A percentile compares a stretch with the other conserved stretches of the same genome.
Conservation (phyloP, 2,113 vertebrate species). For the Ariopsis seemanni region DNA sequence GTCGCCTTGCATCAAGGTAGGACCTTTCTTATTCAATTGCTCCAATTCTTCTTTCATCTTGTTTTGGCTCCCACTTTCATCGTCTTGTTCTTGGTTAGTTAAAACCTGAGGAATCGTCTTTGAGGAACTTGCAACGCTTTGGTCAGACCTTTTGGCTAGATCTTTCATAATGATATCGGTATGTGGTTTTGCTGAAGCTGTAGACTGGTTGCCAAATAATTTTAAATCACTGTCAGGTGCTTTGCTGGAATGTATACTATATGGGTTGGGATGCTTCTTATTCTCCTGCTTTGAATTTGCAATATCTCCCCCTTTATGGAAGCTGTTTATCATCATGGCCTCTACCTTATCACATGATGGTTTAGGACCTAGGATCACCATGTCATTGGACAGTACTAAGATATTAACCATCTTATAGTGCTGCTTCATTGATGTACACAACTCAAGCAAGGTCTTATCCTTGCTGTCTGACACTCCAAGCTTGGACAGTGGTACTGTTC, state of each 20-base stretch:
- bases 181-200: neutral
- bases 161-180: neutral
- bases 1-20: neutral
- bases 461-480: slow-evolving; percentile 54
- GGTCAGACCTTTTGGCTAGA: neutral
- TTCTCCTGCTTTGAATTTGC: neutral
- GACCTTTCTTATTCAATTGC: neutral
- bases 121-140: neutral
- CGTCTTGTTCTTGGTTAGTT: neutral
- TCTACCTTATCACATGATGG: slow-evolving; percentile 36
- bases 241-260: neutral
- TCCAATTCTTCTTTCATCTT: neutral
- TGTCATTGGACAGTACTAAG: slow-evolving; percentile 12
- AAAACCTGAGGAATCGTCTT: neutral
- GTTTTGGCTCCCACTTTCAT: neutral
- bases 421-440: slow-evolving; percentile 55
- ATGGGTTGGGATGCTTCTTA: neutral
- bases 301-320: neutral
- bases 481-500: slow-evolving; percentile 55
- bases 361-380: slow-evolving; percentile 47
- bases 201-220: neutral
- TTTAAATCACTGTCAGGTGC: neutral
- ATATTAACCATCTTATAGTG: slow-evolving; percentile 52
- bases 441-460: slow-evolving; percentile 57
- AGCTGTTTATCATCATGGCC: slow-evolving; percentile 10